Base-by-base conservation (phyloP, 2,888 invertebrate genomes). In the Hypsopygia costalis region DNA sequence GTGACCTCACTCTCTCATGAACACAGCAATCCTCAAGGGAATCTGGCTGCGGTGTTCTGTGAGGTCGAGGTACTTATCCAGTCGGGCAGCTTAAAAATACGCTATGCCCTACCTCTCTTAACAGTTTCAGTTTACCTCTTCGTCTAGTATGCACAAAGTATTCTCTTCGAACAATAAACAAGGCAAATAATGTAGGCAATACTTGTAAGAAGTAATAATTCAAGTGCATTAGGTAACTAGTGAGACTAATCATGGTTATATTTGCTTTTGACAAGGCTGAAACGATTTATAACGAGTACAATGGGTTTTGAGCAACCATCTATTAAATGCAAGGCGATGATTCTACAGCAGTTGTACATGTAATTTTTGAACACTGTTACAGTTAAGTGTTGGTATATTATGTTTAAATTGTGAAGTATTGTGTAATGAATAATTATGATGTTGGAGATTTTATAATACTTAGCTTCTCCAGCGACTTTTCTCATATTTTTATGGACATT, bases 211-310 rank as follows among this genome's bases (percentile, higher is more conserved):
- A 16, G 4, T 16, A 16, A 16, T 4, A 16, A 16, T 16, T 3
- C 4, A 16, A 16, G 25, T 25, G 25, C 11, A 30, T 36, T 36
- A 20, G 11, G 32, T 32, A 38, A 32, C 12, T 11, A 43, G 29
- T 34, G 36, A 20, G 20, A 31, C 32, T 44, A 43, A 43, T 49
- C 40, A 37, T 39, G 28, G 35, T 33, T 25, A 6, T 29, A 28
- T 36, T 43, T 40, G 39, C 36, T 39, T 40, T 39, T 36, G 42
- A 37, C 45, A 47, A 52, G 47, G 50, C 43, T 42, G 32, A 35
- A 44, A 16, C 44, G 20, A 44, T 46, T 46, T 43, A 41, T 39
- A 32, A 34, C 44, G 36, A 39, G 6, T 36, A 40, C 43, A 39
- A 39, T 39, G 27, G 38, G 3, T 25, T n/a, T 12, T n/a, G 11